Evolutionary conservation across 2,888 invertebrate genomes (phyloP).

Genomic region (Pherbina coryleti): DNA sequence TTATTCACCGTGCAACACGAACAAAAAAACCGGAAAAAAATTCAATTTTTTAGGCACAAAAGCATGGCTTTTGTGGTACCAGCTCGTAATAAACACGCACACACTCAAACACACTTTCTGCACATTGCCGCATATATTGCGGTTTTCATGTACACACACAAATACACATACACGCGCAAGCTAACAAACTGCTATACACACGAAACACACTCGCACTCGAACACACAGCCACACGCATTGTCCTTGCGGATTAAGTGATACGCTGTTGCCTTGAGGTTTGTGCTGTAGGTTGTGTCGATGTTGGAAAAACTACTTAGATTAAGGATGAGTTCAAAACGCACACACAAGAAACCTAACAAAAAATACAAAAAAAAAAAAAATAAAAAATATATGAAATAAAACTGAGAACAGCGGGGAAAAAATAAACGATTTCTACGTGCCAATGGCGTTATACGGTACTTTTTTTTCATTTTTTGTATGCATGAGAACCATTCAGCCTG

Average conservation of each 20-base stretch:
- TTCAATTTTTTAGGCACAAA: background rate
- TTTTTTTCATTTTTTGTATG: background rate
- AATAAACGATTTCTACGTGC: slow-evolving; percentile 18
- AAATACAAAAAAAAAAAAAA: background rate
- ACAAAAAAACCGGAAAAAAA: background rate
- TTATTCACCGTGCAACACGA: background rate
- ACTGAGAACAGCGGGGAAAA: background rate
- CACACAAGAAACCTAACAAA: background rate
- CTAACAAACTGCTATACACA: background rate
- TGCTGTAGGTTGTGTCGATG: background rate
- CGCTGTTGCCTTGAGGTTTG: background rate
- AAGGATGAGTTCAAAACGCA: background rate
- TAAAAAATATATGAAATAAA: background rate
- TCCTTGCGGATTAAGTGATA: slow-evolving; percentile 38
- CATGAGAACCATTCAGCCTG: background rate
- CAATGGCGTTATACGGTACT: background rate
- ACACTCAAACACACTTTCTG: background rate
- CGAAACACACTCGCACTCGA: background rate
- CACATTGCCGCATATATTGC: no score
- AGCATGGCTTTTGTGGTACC: slow-evolving; percentile 29
- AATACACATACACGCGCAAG: background rate
- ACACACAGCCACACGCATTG: background rate
- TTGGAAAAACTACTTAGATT: background rate
- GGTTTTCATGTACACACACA: background rate
- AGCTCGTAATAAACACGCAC: slow-evolving; percentile 32